Evolutionary conservation across 2,113 vertebrate species (phyloP).

Genomic region (Chroicocephalus ridibundus): DNA sequence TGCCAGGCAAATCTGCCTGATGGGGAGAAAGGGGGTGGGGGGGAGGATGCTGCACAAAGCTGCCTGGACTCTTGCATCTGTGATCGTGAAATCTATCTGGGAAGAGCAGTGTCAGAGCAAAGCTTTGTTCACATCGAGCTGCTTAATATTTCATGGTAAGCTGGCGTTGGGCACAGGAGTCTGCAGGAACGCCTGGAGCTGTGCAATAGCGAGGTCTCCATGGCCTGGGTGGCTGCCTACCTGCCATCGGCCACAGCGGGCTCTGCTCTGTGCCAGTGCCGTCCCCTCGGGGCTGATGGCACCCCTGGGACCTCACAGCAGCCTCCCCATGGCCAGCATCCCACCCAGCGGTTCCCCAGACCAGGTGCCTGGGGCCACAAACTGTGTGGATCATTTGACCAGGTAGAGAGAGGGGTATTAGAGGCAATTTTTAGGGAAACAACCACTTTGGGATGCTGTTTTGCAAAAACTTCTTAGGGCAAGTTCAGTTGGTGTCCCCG

Average conservation of each 20-base stretch:
- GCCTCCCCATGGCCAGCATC: background rate
- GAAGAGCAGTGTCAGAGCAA: background rate
- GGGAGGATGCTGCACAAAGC: background rate
- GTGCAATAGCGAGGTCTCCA: background rate
- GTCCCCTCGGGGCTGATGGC: no score
- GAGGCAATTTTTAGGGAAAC: background rate
- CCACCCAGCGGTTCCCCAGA: accelerated
- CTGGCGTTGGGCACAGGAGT: background rate
- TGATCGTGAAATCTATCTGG: background rate
- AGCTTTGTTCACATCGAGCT: background rate
- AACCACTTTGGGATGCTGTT: background rate
- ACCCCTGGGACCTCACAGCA: background rate
- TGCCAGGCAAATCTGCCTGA: background rate
- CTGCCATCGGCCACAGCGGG: accelerated
- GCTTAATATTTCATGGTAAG: background rate
- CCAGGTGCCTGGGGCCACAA: background rate
- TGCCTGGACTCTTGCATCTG: background rate
- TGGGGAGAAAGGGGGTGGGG: background rate
- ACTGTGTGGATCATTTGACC: background rate
- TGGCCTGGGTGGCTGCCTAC: background rate
- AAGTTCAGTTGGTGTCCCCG: background rate
- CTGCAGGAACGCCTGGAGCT: background rate
- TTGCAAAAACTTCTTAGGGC: background rate
- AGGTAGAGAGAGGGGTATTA: background rate
- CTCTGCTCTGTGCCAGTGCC: background rate